Percentiles rank a stretch among this genome's conserved stretches.
phyloP scores from a whole-genome alignment of 2,113 vertebrate genomes.

The Ictalurus furcatus region DNA sequence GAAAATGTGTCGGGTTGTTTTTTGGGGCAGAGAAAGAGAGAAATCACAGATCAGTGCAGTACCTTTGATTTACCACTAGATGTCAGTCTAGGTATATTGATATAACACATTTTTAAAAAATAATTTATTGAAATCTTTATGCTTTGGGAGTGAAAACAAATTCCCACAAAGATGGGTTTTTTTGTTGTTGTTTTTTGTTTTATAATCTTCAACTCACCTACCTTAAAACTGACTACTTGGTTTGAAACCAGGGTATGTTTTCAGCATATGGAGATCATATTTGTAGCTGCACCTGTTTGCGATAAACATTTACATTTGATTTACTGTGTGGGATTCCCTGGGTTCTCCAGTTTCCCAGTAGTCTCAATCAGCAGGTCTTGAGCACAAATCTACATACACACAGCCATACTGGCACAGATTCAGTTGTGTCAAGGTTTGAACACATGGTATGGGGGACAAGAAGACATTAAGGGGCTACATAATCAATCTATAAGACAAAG shows the following conservation, averaged over 20 bases:
- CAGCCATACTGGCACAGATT: background rate
- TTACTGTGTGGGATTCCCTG: background rate
- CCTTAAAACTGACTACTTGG: background rate
- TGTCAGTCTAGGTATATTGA: background rate
- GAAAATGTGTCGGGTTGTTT: constrained; percentile 38
- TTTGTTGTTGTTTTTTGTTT: too few species aligned
- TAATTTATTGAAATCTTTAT: background rate
- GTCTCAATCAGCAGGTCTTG: background rate
- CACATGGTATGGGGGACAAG: background rate
- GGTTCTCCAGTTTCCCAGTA: background rate
- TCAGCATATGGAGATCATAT: background rate
- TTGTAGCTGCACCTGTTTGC: background rate
- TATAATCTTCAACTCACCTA: background rate
- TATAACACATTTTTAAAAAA: background rate
- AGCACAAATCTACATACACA: background rate
- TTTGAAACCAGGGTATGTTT: background rate
- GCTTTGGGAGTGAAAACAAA: background rate
- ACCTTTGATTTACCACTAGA: background rate
- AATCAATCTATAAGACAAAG: background rate
- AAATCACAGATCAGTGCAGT: background rate
- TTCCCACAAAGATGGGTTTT: background rate
- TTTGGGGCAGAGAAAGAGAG: background rate
- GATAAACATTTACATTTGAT: background rate
- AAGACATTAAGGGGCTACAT: background rate
- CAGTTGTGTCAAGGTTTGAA: background rate